Evolutionary conservation across 2,888 invertebrate genomes (phyloP), one percentile per base, ranked within the genome.

Genomic region (Abrostola triplasia): DNA sequence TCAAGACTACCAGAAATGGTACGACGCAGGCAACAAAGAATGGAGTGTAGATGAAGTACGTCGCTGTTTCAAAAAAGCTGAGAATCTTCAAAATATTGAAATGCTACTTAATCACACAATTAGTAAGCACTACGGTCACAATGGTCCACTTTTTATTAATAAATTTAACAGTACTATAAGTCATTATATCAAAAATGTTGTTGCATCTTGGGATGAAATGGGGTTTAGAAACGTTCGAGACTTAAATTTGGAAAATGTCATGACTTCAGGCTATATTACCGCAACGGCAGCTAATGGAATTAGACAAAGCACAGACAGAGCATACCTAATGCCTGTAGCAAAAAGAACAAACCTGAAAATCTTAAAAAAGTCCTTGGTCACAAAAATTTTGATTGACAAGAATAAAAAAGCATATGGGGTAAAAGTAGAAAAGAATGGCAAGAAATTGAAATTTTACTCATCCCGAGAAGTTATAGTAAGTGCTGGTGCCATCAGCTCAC

Each of bases 261-360:
- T 91, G 10, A 95, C 95, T 6, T 94, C 95, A 13, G 94, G 95
- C 0, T 89, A 88, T 49, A 75, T 89, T 0, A 92, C 91, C 74
- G 93, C 83, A 7, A 95, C 93, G 35, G 89, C 95, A 73, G 89
- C 90, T 55, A 81, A 86, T 50, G 95, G 95, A 0, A 79, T 81
- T 58, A 87, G 95, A 63, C 89, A 88, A 68, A 95, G 95, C 73
- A 97, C 24, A 96, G 97, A 5, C 96, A 96, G 88, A 55, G 90
- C 93, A 50, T 96, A 92, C 70, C 79, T 95, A 0, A 74, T 84
- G 5, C 81, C 75, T 5, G 56, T 73, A 0, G 74, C 69, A 60
- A 51, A 73, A 0, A 77, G 86, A 58, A 59, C 40, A 6, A 74
- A 78, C 41, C 51, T 76, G 37, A 60, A 55, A 8, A 58, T 70